Conservation (phyloP, 2,888 invertebrate species). For the Ectemnius continuus region DNA sequence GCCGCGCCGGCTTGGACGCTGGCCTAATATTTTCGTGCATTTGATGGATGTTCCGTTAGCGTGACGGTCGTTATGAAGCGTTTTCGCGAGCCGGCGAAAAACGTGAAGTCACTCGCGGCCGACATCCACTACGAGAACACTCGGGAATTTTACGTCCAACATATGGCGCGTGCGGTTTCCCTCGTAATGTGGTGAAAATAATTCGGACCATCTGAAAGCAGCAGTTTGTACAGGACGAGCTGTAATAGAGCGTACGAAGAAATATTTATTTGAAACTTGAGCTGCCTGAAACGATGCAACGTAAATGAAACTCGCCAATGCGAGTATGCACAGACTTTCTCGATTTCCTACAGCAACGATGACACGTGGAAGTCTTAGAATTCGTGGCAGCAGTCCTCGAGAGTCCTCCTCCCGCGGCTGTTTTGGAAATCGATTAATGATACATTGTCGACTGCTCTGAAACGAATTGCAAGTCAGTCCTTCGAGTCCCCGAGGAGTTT, state of each 20-base stretch:
- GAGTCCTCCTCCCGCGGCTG: neutral
- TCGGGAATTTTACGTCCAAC: slow-evolving; percentile 37
- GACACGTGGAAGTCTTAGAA: too few relatives aligned
- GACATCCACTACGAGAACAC: slow-evolving; percentile 25
- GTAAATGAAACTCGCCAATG: too few relatives aligned
- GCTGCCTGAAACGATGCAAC: too few relatives aligned
- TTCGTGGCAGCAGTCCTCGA: neutral
- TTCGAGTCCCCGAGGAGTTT: slow-evolving; percentile 39
- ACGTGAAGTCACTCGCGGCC: slow-evolving; percentile 54
- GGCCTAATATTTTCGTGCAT: slow-evolving; percentile 35
- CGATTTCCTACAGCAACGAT: too few relatives aligned
- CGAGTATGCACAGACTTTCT: too few relatives aligned
- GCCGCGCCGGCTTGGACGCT: slow-evolving; percentile 17
- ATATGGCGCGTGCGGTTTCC: slow-evolving; percentile 54
- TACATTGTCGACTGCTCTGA: slow-evolving; percentile 14
- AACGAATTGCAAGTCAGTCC: slow-evolving; percentile 49
- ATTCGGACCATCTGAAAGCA: neutral
- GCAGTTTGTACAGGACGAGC: too few relatives aligned
- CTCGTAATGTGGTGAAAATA: slow-evolving; percentile 19
- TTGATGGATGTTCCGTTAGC: slow-evolving; percentile 53
- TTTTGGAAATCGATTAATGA: slow-evolving; percentile 33
- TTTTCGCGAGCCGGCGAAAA: slow-evolving; percentile 46
- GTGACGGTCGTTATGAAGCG: slow-evolving; percentile 30
- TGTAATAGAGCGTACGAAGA: too few relatives aligned
- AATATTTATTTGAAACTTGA: too few relatives aligned